Conservation (phyloP, 1,140 invertebrate genomes). For the Aethina tumida region DNA sequence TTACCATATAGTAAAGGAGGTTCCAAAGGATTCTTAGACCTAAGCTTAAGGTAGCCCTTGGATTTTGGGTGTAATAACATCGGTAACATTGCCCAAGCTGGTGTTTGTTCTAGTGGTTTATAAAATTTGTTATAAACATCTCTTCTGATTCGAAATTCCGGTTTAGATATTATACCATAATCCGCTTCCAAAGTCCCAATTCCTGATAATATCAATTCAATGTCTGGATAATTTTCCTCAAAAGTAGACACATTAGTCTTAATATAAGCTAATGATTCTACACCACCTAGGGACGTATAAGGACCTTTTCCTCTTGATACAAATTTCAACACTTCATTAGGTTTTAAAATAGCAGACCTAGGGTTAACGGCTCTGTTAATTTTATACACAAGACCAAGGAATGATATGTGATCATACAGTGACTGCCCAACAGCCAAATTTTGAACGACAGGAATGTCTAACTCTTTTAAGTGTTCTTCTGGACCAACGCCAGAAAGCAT, state of each 20-base stretch:
- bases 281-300: conserved; percentile 34
- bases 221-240: conserved; percentile 48
- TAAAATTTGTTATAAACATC: conserved; percentile 26
- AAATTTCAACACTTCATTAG: conserved; percentile 5
- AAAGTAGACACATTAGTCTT: conserved; percentile 30
- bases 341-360: conserved; percentile 2
- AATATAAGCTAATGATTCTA: conserved; percentile 40
- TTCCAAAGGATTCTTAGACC: conserved; percentile 58
- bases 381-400: no score
- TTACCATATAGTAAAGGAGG: conserved; percentile 53
- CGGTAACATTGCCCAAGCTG: conserved; percentile 55
- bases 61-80: conserved; percentile 66
- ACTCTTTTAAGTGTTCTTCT: conserved; percentile 34
- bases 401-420: conserved; percentile 3
- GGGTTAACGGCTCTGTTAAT: conserved; percentile 7
- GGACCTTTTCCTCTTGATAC: conserved; percentile 19
- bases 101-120: conserved; percentile 36
- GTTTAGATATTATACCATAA: conserved; percentile 14
- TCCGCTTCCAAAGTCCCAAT: conserved; percentile 25
- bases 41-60: conserved; percentile 53
- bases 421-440: conserved; percentile 43
- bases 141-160: conserved; percentile 12
- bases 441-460: conserved; percentile 32
- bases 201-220: conserved; percentile 44
- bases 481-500: conserved; percentile 49